Conservation (phyloP, 2,888 invertebrate species). For the Polylopha cassiicola region DNA sequence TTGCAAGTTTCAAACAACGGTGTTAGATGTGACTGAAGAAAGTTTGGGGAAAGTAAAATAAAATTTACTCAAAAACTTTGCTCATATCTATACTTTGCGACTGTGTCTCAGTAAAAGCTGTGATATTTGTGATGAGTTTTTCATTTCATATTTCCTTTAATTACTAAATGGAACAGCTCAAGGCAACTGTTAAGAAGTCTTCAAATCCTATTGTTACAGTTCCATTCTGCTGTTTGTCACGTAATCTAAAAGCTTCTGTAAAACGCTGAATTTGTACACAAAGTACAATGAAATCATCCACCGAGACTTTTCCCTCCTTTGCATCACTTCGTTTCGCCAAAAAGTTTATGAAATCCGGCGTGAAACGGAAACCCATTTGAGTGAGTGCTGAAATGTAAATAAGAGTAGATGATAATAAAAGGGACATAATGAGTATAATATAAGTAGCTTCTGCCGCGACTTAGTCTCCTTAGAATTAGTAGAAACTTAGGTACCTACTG, state of each 20-base stretch:
- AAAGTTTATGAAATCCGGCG: constrained; percentile 85
- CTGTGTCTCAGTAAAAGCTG: constrained; percentile 22
- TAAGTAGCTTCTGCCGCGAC: too few relatives aligned
- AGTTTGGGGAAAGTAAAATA: too few relatives aligned
- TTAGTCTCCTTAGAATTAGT: too few relatives aligned
- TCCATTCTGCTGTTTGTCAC: constrained; percentile 89
- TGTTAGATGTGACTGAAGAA: too few relatives aligned
- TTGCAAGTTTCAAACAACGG: too few relatives aligned
- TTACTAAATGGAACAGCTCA: constrained; percentile 81
- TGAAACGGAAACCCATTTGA: constrained; percentile 93
- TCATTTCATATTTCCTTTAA: constrained; percentile 9
- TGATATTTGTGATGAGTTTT: constrained; percentile 6
- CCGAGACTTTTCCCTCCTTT: constrained; percentile 80
- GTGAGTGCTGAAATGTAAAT: constrained; percentile 83
- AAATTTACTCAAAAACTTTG: too few relatives aligned
- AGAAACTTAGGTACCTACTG: too few relatives aligned
- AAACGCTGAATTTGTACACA: constrained; percentile 93
- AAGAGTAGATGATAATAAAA: constrained; percentile 2
- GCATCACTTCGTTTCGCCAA: constrained; percentile 84
- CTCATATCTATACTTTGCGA: too few relatives aligned
- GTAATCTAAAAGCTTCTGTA: constrained; percentile 89
- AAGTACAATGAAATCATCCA: constrained; percentile 92
- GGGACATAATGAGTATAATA: background rate
- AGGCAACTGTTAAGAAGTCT: constrained; percentile 91
- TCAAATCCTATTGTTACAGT: constrained; percentile 91